Evolutionary conservation across 2,888 invertebrate species (phyloP).

Genomic region (Dicyrtomina minuta): DNA sequence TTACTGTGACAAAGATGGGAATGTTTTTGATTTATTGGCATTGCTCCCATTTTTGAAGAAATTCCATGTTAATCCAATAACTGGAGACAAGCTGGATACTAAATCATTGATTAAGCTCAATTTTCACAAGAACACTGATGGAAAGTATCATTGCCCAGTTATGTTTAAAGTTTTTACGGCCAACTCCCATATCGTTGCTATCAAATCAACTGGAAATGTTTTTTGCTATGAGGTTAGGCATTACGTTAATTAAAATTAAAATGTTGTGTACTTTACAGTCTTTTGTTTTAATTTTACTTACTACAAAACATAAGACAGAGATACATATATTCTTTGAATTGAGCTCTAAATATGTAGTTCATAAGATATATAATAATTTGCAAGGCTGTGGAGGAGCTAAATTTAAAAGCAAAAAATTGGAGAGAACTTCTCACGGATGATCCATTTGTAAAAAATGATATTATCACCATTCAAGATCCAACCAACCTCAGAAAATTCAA

Average conservation of each 20-base stretch:
- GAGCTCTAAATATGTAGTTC: not conserved
- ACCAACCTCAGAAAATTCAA: constrained; percentile 89
- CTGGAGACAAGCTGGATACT: constrained; percentile 81
- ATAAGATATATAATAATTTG: no score
- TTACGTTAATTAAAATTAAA: constrained; percentile 17
- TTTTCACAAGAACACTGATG: constrained; percentile 81
- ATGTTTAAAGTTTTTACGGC: constrained; percentile 89
- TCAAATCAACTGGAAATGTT: constrained; percentile 90
- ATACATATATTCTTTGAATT: not conserved
- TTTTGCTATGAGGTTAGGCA: constrained; percentile 74
- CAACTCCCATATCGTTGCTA: constrained; percentile 88
- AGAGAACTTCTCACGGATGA: constrained; percentile 89
- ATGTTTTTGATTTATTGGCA: constrained; percentile 87
- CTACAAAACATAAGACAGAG: not conserved
- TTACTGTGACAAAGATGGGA: constrained; percentile 84
- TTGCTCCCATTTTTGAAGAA: constrained; percentile 84
- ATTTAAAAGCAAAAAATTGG: constrained; percentile 91
- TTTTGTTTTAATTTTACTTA: not conserved
- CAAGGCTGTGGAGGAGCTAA: constrained; percentile 87
- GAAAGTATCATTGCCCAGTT: constrained; percentile 88
- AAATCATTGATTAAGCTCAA: constrained; percentile 82
- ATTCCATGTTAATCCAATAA: constrained; percentile 90
- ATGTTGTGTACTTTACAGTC: no score
- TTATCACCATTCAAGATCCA: constrained; percentile 91
- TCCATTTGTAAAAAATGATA: constrained; percentile 82